A percentile compares a stretch with the other conserved stretches of the same genome.
phyloP scores from a whole-genome alignment of 2,113 vertebrate genomes.

The Trinectes maculatus region DNA sequence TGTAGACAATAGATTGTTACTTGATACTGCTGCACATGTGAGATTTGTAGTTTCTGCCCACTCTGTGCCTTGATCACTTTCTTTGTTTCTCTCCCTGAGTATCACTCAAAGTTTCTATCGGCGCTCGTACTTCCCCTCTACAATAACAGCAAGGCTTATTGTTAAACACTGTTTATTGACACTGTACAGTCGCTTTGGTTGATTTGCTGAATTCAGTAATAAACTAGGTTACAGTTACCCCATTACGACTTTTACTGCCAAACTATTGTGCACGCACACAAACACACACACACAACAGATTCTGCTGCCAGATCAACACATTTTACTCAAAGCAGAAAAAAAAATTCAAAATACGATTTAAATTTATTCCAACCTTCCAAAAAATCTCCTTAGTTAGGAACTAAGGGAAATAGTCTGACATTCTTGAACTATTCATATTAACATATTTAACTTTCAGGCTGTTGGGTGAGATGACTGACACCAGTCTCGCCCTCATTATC shows the following conservation, averaged over 20 bases:
- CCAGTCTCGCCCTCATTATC: too few species aligned
- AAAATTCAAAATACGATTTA: not conserved
- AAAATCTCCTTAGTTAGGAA: not conserved
- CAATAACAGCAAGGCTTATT: conserved; percentile 3
- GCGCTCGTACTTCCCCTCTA: not conserved
- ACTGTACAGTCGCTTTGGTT: conserved; percentile 30
- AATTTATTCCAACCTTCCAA: not conserved
- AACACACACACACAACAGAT: not conserved
- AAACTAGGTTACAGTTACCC: not conserved
- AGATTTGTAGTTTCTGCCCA: conserved; percentile 43
- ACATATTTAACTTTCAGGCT: too few species aligned
- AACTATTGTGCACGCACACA: conserved; percentile 14
- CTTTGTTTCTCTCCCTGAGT: conserved; percentile 40
- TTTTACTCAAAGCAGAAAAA: not conserved
- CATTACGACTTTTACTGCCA: conserved; percentile 3
- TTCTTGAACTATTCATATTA: too few species aligned
- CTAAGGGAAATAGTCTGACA: not conserved
- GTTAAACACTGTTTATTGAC: conserved; percentile 34
- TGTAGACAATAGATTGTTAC: conserved; percentile 32
- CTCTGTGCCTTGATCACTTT: conserved; percentile 12
- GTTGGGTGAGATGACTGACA: too few species aligned
- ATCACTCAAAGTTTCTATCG: conserved; percentile 50
- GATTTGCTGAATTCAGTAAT: conserved; percentile 14
- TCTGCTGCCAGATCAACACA: not conserved
- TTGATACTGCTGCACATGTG: conserved; percentile 34